Evolutionary conservation across 1,140 invertebrate genomes (phyloP).

Genomic region (Adelges cooleyi): DNA sequence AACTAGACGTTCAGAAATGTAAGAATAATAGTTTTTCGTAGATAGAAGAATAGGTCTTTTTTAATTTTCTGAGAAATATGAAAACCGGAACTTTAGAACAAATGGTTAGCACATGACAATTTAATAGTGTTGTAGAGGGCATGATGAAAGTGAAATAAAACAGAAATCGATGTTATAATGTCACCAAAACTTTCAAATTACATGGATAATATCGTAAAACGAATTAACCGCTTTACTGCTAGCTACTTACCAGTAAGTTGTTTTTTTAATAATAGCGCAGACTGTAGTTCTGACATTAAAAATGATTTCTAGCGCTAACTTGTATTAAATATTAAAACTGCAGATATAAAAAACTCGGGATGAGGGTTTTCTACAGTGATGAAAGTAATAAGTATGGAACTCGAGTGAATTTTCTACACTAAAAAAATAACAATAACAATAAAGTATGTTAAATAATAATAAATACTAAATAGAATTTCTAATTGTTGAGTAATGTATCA

Average conservation of each 20-base stretch:
- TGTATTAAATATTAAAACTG: no score
- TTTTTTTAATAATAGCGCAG: conserved; percentile 84
- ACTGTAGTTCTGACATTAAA: conserved; percentile 92
- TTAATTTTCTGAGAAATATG: neutral
- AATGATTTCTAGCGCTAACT: neutral
- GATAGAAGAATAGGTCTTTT: no score
- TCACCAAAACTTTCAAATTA: neutral
- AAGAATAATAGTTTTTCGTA: no score
- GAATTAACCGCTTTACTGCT: neutral
- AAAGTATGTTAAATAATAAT: neutral
- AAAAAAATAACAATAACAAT: neutral
- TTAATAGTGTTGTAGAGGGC: no score
- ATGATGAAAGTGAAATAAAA: no score
- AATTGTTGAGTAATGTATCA: neutral
- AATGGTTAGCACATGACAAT: neutral
- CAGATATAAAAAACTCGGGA: no score
- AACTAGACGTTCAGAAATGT: no score
- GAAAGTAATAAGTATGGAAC: no score
- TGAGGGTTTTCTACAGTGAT: no score
- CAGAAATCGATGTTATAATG: no score
- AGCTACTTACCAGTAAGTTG: conserved; percentile 80
- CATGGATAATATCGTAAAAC: neutral
- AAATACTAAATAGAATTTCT: neutral
- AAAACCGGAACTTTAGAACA: neutral
- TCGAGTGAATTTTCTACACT: no score